Conservation (phyloP, 2,113 vertebrate species). For the Psittacus erithacus region DNA sequence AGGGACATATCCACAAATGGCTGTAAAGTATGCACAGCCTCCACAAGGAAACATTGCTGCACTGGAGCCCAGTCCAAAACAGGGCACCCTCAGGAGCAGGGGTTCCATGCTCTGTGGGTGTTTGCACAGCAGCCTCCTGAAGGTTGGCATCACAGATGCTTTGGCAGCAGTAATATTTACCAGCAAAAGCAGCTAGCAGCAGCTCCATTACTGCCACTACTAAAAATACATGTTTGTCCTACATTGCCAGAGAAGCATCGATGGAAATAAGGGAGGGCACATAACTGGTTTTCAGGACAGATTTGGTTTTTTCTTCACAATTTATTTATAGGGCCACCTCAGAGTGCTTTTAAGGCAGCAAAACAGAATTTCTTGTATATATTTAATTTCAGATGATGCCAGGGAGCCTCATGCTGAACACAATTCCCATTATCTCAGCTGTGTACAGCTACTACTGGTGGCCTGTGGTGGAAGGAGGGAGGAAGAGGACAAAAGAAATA, state of each 20-base stretch:
- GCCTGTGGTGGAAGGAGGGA: background rate
- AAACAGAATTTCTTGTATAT: background rate
- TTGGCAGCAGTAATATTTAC: background rate
- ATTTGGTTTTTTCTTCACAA: background rate
- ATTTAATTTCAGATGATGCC: background rate
- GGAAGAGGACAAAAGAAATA: background rate
- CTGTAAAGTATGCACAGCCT: background rate
- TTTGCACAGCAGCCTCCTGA: background rate
- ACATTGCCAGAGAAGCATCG: background rate
- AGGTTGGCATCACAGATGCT: background rate
- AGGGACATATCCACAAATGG: background rate
- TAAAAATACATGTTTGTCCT: background rate
- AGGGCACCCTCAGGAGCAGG: background rate
- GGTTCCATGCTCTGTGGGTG: fast-evolving
- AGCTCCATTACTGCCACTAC: background rate
- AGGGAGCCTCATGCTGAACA: background rate
- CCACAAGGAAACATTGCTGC: background rate
- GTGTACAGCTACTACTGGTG: background rate
- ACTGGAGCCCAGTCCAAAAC: background rate
- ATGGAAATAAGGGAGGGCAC: background rate
- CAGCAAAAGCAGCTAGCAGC: background rate
- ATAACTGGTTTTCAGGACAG: background rate
- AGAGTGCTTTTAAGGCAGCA: background rate
- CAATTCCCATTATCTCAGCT: background rate
- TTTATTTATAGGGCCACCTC: background rate